A percentile compares a stretch with the other conserved stretches of the same genome.
Evolutionary conservation across 30 jellyfish, hydroid and myxozoan genomes (phyloP).

Genomic region (Hydractinia echinata): DNA sequence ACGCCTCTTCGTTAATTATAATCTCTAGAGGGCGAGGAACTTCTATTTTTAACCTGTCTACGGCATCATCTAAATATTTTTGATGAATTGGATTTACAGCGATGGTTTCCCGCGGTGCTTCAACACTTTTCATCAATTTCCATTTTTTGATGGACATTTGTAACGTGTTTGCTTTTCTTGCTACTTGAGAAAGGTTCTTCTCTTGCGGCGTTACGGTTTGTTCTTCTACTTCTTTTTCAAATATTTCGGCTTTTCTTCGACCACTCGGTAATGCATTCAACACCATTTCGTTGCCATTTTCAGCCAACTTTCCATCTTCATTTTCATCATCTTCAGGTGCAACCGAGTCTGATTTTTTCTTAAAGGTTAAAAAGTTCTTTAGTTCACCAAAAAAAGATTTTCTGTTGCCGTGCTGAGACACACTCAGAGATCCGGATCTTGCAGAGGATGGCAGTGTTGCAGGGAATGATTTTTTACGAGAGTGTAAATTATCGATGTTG

Average conservation of each 20-base stretch:
- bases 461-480: not conserved
- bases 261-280: not conserved
- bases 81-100: constrained; percentile 23
- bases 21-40: constrained; percentile 26
- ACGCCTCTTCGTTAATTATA: constrained; percentile 21
- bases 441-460: not conserved
- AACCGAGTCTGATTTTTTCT: not conserved
- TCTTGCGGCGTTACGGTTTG: not conserved
- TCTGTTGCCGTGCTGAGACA: not conserved
- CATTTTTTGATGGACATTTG: constrained; percentile 22
- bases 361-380: constrained; percentile 9
- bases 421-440: not conserved
- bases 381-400: constrained; percentile 21
- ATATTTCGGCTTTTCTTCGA: constrained; percentile 1
- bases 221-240: not conserved
- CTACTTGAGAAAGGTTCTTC: not conserved
- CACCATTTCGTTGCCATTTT: not conserved
- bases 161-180: not conserved
- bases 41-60: constrained; percentile 16
- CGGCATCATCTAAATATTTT: constrained; percentile 12
- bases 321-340: not conserved
- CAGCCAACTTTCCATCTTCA: not conserved
- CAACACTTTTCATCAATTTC: constrained; percentile 11
- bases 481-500: too few species aligned
- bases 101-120: constrained; percentile 4